Evolutionary conservation across 2,113 vertebrate genomes (phyloP).

Genomic region (Riparia riparia): DNA sequence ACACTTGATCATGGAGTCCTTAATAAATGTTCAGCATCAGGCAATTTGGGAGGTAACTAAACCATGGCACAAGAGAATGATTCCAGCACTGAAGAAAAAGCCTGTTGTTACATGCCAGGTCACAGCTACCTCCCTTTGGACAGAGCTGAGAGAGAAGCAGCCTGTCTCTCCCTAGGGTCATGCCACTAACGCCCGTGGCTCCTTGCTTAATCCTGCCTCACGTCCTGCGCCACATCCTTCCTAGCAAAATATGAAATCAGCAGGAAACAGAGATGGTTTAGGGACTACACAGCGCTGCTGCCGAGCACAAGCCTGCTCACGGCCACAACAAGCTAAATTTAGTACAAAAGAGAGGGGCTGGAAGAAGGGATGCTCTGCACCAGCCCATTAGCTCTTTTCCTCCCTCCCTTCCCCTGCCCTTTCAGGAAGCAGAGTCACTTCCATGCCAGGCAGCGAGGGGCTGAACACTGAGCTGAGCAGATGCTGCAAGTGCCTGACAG

Average conservation of each 20-base stretch:
- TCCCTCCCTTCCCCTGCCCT: not conserved
- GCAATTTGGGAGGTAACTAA: not conserved
- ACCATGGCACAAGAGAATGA: not conserved
- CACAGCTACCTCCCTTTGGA: not conserved
- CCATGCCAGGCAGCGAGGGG: not conserved
- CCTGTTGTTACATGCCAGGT: not conserved
- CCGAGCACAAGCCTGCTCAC: not conserved
- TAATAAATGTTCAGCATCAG: not conserved
- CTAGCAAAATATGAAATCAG: slow-evolving; percentile 37
- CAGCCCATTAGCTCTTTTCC: not conserved
- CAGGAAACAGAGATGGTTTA: slow-evolving; percentile 58
- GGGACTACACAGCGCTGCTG: not conserved
- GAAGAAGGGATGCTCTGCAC: not conserved
- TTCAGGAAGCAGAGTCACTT: slow-evolving; percentile 22
- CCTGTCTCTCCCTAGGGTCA: not conserved
- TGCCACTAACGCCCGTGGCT: not conserved
- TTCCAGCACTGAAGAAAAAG: not conserved
- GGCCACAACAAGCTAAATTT: not conserved
- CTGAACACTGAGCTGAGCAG: not conserved
- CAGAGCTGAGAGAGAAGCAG: not conserved
- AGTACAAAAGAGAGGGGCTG: not conserved
- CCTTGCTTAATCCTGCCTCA: not conserved
- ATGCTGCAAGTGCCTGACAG: not conserved
- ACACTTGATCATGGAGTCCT: not conserved
- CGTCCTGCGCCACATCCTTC: not conserved